These are phyloP conservation scores for Sarotherodon lohbergeri DNA, from an alignment of 2,113 vertebrate species.

Conservation along the genomic window DNA sequence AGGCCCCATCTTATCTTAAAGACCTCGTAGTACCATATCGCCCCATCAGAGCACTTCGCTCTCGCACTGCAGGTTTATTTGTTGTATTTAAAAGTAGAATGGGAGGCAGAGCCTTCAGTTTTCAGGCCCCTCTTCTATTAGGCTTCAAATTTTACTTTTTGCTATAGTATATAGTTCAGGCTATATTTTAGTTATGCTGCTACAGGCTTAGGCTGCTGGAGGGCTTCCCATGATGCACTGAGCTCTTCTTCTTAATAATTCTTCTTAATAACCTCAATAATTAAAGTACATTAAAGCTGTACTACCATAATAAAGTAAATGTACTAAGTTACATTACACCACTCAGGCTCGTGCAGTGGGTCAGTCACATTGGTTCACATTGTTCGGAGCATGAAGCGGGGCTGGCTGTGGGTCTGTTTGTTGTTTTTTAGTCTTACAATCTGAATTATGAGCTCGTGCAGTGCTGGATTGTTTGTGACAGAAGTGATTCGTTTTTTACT, in stretches of 20 bases:
- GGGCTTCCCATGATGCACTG: background rate
- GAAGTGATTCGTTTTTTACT: background rate
- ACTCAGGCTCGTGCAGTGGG: background rate
- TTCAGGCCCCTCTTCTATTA: background rate
- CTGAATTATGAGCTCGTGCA: background rate
- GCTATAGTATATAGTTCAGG: background rate
- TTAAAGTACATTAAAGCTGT: background rate
- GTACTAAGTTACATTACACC: background rate
- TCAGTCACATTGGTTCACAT: background rate
- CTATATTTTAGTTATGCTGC: fast-evolving
- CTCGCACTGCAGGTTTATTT: background rate
- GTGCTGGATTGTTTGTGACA: background rate
- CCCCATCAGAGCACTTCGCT: background rate
- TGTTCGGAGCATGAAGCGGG: fast-evolving
- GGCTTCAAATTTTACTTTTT: background rate
- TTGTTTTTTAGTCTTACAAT: background rate
- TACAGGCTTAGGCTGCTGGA: background rate
- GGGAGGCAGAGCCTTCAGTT: background rate
- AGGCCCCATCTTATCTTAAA: background rate
- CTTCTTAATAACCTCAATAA: background rate
- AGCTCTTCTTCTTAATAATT: background rate
- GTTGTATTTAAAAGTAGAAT: background rate
- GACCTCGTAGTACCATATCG: background rate
- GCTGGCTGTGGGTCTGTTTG: fast-evolving
- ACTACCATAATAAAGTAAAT: background rate